Conservation (phyloP, 2,797 vertebrate species). For the Thunnus albacares region DNA sequence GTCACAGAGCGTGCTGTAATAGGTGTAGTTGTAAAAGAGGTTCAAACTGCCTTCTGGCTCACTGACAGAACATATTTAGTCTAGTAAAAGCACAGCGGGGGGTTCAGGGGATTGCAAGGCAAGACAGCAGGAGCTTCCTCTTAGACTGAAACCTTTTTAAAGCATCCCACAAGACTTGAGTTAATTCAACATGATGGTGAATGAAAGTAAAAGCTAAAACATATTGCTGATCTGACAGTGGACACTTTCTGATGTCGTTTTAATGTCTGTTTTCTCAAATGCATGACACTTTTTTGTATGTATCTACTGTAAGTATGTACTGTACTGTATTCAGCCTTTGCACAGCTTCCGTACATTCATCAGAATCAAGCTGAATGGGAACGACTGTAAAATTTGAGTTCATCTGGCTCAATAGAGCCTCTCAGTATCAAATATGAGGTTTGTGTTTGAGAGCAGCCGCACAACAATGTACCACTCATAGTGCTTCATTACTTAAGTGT, state of each 20-base stretch:
- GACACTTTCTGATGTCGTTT: not conserved
- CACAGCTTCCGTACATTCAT: constrained; percentile 21
- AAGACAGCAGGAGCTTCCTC: constrained; percentile 68
- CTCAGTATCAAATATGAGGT: constrained; percentile 13
- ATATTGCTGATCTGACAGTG: not conserved
- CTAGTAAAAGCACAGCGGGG: constrained; percentile 62
- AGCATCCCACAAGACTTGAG: constrained; percentile 36
- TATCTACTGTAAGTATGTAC: too few species aligned
- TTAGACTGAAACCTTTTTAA: constrained; percentile 33
- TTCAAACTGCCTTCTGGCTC: constrained; percentile 64
- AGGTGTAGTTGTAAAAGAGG: constrained; percentile 59
- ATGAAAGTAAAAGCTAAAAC: constrained; percentile 27
- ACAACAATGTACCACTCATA: constrained; percentile 1
- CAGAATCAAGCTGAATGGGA: constrained; percentile 1
- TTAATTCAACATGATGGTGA: constrained; percentile 36
- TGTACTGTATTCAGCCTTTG: not conserved
- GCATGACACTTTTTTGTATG: not conserved
- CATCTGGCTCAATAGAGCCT: constrained; percentile 9
- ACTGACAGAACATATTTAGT: constrained; percentile 64
- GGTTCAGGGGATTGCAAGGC: constrained; percentile 38
- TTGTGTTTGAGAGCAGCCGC: constrained; percentile 27
- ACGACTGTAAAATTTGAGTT: constrained; percentile 26
- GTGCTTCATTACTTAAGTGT: constrained; percentile 8
- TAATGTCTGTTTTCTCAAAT: constrained; percentile 6
- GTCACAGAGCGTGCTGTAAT: constrained; percentile 28